Percentiles rank a stretch among this genome's conserved stretches.
Conservation (phyloP, 2,113 vertebrate genomes). For the Plecturocebus donacophilus region DNA sequence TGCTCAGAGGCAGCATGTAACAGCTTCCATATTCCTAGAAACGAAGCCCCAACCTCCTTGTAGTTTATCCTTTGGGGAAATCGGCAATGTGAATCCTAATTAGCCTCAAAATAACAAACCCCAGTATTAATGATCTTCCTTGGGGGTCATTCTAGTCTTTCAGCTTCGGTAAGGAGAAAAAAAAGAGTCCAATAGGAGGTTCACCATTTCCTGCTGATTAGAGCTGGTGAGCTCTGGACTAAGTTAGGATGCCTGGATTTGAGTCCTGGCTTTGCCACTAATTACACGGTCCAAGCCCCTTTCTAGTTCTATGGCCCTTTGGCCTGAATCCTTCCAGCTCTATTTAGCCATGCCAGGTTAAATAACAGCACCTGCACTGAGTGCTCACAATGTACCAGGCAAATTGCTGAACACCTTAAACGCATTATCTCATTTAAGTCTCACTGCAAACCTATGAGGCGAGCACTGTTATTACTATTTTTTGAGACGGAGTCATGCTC, state of each 20-base stretch:
- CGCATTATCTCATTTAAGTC: background rate
- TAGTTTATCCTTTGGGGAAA: background rate
- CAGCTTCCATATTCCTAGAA: conserved; percentile 30
- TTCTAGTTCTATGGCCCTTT: background rate
- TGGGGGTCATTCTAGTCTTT: background rate
- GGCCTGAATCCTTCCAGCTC: background rate
- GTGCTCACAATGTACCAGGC: background rate
- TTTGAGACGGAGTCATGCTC: too few relatives aligned
- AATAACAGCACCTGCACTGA: background rate
- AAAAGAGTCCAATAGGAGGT: background rate
- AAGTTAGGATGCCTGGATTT: background rate
- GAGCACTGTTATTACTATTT: background rate
- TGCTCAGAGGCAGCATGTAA: background rate
- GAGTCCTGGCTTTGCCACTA: background rate
- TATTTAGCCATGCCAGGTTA: background rate
- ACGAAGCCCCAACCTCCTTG: background rate
- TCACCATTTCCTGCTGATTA: background rate
- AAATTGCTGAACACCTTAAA: background rate
- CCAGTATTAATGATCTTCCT: conserved; percentile 31
- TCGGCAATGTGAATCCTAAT: conserved; percentile 23
- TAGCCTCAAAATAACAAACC: conserved; percentile 36
- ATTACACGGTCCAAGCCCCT: background rate
- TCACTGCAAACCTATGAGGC: background rate
- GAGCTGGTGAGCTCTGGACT: background rate
- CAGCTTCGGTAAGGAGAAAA: background rate